A percentile compares a stretch with the other conserved stretches of the same genome.
phyloP scores from a whole-genome alignment of 2,113 vertebrate species.

The Anthoscopus minutus region DNA sequence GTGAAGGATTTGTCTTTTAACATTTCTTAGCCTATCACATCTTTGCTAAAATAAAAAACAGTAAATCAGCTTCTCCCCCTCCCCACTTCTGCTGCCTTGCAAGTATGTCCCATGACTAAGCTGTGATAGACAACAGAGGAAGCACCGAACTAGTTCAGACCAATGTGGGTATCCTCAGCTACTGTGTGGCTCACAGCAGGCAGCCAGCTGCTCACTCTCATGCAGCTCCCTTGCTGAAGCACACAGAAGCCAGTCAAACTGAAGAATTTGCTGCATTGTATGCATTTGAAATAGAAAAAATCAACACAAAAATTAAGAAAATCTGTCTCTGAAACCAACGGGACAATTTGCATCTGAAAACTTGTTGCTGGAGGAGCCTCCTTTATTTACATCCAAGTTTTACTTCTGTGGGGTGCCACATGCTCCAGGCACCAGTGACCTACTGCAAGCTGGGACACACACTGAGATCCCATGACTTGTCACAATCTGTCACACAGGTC shows the following conservation, averaged over 20 bases:
- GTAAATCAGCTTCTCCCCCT: not conserved
- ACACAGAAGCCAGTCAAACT: not conserved
- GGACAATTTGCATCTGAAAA: not conserved
- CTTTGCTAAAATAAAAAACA: not conserved
- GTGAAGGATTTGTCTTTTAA: not conserved
- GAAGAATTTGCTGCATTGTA: not conserved
- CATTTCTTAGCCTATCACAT: not conserved
- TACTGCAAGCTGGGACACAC: not conserved
- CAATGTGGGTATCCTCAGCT: not conserved
- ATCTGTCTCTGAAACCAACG: not conserved
- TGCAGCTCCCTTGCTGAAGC: not conserved
- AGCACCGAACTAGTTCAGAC: conserved; percentile 2
- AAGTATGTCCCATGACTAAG: not conserved
- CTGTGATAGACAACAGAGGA: not conserved
- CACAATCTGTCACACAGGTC: fast-evolving
- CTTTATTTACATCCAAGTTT: not conserved
- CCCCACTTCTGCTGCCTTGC: not conserved
- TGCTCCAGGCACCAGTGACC: fast-evolving
- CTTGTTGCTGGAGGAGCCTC: not conserved
- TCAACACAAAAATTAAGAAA: conserved; percentile 16
- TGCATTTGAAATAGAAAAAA: not conserved
- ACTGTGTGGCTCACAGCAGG: not conserved
- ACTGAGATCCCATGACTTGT: not conserved
- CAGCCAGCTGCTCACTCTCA: not conserved
- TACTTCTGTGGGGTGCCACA: not conserved